A percentile compares a stretch with the other conserved stretches of the same genome.
phyloP scores from a whole-genome alignment of 2,888 invertebrate species.

The Periphyllus acericola region DNA sequence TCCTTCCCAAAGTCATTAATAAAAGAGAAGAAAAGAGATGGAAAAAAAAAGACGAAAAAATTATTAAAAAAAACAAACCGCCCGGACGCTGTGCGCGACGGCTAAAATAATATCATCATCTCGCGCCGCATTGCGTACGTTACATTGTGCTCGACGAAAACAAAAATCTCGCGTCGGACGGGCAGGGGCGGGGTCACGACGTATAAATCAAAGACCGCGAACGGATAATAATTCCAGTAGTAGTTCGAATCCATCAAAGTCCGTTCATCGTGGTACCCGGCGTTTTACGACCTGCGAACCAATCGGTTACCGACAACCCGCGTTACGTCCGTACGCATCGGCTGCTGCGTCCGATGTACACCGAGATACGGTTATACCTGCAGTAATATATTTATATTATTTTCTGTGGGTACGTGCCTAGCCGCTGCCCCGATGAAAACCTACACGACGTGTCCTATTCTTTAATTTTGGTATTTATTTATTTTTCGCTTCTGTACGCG shows the following conservation, averaged over 20 bases:
- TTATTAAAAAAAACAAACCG: conserved; percentile 24
- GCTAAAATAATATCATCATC: background rate
- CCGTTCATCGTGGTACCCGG: background rate
- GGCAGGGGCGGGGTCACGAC: background rate
- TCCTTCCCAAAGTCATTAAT: conserved; percentile 17
- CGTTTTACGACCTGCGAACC: background rate
- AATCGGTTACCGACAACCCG: background rate
- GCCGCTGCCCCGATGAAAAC: no score
- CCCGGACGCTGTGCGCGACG: background rate
- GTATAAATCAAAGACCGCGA: conserved; percentile 36
- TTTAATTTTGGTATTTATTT: no score
- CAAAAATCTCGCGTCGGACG: background rate
- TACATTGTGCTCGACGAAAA: background rate
- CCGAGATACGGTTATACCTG: background rate
- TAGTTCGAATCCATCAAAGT: conserved; percentile 27
- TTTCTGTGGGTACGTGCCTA: no score
- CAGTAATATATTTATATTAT: no score
- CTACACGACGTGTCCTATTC: no score
- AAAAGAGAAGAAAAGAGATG: background rate
- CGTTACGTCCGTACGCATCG: background rate
- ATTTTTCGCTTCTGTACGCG: no score
- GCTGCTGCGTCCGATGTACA: background rate
- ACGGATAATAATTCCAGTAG: conserved; percentile 40
- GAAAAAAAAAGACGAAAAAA: background rate
- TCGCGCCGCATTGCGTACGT: background rate